These are phyloP conservation scores for Bombus terrestris DNA, from an alignment of 1,140 invertebrate species.

Conservation along the genomic window DNA sequence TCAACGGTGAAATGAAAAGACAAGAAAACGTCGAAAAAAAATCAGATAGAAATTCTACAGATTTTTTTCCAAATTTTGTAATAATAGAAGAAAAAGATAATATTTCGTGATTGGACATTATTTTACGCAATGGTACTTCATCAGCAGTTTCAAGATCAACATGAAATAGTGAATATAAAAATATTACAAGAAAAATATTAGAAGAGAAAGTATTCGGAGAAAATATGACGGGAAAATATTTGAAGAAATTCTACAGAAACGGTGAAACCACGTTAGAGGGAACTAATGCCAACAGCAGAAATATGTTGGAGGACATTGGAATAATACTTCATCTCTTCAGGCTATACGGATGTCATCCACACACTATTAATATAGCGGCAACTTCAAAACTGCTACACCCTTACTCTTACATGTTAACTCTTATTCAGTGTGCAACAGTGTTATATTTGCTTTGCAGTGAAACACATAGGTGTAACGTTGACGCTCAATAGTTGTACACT, in stretches of 20 bases:
- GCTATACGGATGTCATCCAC: slow-evolving; percentile 1
- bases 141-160: not conserved
- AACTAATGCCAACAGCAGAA: not conserved
- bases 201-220: not conserved
- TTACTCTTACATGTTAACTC: not conserved
- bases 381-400: not conserved
- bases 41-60: not conserved
- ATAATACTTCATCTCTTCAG: not conserved
- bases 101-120: not conserved
- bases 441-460: not conserved
- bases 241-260: not conserved
- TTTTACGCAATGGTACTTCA: not conserved
- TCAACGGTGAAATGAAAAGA: too few species aligned
- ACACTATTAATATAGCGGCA: not conserved
- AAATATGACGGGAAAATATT: not conserved
- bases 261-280: too few species aligned
- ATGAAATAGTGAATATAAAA: not conserved
- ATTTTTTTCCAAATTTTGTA: not conserved
- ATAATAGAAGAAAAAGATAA: not conserved
- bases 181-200: not conserved
- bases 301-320: not conserved
- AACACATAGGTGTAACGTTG: too few species aligned
- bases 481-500: not conserved
- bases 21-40: too few species aligned
- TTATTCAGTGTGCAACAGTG: not conserved